These are phyloP conservation scores for Nymphalis io DNA, from an alignment of 1,140 invertebrate genomes.

Conservation along the genomic window DNA sequence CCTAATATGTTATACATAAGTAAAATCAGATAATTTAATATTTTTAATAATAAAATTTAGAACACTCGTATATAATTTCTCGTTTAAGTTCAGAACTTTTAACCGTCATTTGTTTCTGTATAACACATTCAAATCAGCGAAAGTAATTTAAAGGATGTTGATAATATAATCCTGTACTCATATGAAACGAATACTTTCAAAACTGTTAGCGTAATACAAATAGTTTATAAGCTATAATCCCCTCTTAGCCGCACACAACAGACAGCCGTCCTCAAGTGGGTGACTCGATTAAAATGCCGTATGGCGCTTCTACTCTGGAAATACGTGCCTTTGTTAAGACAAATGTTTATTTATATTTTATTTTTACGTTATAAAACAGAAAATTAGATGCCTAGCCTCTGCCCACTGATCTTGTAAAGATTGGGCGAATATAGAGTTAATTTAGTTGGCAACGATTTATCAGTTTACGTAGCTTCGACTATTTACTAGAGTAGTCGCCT, in stretches of 20 bases:
- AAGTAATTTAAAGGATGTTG: no score
- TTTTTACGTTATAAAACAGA: not conserved
- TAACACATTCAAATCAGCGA: no score
- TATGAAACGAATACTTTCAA: not conserved
- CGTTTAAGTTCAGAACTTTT: not conserved
- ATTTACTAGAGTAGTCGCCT: no score
- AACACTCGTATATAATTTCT: not conserved
- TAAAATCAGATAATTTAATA: no score
- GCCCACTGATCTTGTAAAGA: no score
- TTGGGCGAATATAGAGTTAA: no score
- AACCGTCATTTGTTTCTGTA: no score
- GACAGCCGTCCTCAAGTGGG: conserved; percentile 12
- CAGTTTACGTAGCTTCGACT: no score
- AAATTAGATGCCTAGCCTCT: no score
- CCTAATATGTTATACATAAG: no score
- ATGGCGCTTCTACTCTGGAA: conserved; percentile 41
- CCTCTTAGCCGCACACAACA: not conserved
- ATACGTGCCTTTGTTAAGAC: not conserved
- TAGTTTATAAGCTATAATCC: not conserved
- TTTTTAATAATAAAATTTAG: not conserved
- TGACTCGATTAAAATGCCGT: conserved; percentile 53
- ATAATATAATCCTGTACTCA: no score
- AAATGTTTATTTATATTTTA: not conserved
- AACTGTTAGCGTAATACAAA: not conserved
- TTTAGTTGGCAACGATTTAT: no score